Evolutionary conservation across 2,797 vertebrate genomes (phyloP).

Genomic region (Mycteria americana): DNA sequence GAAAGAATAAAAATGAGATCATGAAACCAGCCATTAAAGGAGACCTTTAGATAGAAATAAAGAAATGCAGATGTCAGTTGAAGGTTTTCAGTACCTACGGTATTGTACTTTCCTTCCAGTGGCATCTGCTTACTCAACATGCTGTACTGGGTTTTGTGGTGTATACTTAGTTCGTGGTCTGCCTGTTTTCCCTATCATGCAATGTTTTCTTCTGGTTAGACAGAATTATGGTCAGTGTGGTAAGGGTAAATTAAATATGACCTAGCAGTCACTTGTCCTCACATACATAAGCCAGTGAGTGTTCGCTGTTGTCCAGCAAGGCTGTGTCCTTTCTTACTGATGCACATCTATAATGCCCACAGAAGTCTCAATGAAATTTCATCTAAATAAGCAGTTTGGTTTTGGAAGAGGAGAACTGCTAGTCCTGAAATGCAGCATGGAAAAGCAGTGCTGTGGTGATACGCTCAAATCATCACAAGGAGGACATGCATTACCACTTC

Average conservation of each 20-base stretch:
- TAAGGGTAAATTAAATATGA: conserved; percentile 27
- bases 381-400: background rate
- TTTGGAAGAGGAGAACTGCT: conserved; percentile 1
- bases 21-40: conserved; percentile 65
- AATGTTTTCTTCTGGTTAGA: conserved; percentile 41
- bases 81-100: background rate
- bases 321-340: background rate
- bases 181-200: conserved; percentile 34
- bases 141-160: background rate
- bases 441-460: background rate
- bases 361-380: conserved; percentile 26
- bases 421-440: background rate
- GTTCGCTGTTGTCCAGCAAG: background rate
- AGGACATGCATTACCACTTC: background rate
- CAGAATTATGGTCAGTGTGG: conserved; percentile 27
- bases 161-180: conserved; percentile 8
- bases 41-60: conserved; percentile 44
- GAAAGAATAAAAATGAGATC: conserved; percentile 69
- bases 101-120: background rate
- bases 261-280: conserved; percentile 32
- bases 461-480: background rate
- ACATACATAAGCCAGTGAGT: background rate
- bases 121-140: conserved; percentile 37
- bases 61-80: background rate
- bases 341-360: background rate